Base-by-base conservation (phyloP, 2,888 invertebrate species). In the Patella caerulea region DNA sequence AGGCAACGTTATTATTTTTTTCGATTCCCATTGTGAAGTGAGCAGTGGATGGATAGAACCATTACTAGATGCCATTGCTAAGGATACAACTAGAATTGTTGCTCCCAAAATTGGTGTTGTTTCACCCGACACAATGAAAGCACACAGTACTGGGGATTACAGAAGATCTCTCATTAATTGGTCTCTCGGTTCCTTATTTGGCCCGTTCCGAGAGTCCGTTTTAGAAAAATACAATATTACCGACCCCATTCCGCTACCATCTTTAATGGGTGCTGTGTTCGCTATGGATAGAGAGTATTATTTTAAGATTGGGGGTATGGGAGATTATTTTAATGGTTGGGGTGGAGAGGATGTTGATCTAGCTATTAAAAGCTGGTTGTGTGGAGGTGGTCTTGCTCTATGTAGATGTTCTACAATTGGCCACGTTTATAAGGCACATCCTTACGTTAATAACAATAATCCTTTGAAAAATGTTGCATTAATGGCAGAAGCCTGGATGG, bases 251-350 rank as follows among this genome's bases (percentile, higher is more conserved):
- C 65, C 24, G 11, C 65, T n/a, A 14, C 19, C 24, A 3, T 65
- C 65, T 11, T 17, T 65, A 24, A 65, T 65, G 65, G 65, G 65
- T 14, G 19, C 19, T 12, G 24, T 65, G 3, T 24, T 65, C 65
- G 65, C 65, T 14, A 4, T 65, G 24, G 24, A 65, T 14, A 65
- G 24, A 19, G 19, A 65, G 14, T 65, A 65, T 24, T 65, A 12
- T 24, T 19, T 19, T 12, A 24, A 24, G 19, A 65, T 65, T 65
- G 65, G 65, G 4, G 65, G 65, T 0, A 24, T 65, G 19, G 19
- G 19, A 14, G 65, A 65, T 65, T 65, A 65, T 65, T 65, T 65
- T 65, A 24, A 65, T 24, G 65, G 65, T 65, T 65, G 65, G 65
- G 65, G 65, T 24, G 65, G 19, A 24, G 65, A 65, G 24, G 65